These are phyloP conservation scores for Sparus aurata DNA, from an alignment of 2,797 vertebrate species.

Conservation along the genomic window DNA sequence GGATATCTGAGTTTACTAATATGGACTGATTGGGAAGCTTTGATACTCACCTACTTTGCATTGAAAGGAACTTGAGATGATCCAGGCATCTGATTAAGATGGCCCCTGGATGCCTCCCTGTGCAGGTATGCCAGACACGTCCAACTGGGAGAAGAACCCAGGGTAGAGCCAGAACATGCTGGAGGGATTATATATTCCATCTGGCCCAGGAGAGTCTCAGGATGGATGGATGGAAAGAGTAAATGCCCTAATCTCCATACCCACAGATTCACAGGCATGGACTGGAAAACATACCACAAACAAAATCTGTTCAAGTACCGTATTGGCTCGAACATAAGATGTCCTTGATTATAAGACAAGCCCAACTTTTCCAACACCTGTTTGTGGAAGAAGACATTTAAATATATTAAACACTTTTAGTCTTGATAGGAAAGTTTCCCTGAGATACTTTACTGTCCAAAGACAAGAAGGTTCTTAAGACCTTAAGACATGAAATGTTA, in stretches of 20 bases:
- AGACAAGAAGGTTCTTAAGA: neutral
- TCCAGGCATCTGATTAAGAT: slow-evolving; percentile 2
- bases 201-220: slow-evolving; percentile 17
- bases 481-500: neutral
- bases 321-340: neutral
- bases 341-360: neutral
- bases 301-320: neutral
- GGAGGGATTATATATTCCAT: slow-evolving; percentile 36
- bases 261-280: neutral
- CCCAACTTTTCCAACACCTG: neutral
- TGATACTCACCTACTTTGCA: neutral
- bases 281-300: neutral
- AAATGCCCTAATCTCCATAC: neutral
- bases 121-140: slow-evolving; percentile 16
- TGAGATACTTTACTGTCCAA: too few relatives aligned
- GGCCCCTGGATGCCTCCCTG: slow-evolving; percentile 4
- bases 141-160: slow-evolving; percentile 1
- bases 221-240: slow-evolving; percentile 4
- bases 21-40: neutral
- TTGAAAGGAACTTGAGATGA: slow-evolving; percentile 11
- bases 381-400: neutral
- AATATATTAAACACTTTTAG: neutral
- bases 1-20: neutral
- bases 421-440: neutral
- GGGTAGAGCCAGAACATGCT: slow-evolving; percentile 16